These are phyloP conservation scores for Drosophila ercepeae DNA, from an alignment of 1,140 invertebrate species.

Conservation along the genomic window DNA sequence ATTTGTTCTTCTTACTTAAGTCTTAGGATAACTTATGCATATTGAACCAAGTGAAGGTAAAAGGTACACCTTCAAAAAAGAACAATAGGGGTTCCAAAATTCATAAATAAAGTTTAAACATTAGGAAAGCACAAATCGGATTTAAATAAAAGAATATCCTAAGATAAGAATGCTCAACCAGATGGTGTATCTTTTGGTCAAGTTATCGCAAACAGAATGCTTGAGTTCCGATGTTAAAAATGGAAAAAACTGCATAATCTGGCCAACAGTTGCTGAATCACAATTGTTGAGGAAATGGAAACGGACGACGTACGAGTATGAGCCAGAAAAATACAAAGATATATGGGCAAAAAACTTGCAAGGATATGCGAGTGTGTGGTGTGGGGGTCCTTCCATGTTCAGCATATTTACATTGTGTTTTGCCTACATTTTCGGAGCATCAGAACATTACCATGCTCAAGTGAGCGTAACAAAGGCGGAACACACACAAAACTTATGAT, in stretches of 20 bases:
- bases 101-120: background rate
- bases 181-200: background rate
- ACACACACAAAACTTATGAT: slow-evolving; percentile 48
- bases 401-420: slow-evolving; percentile 34
- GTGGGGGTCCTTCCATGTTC: background rate
- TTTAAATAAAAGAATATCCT: too few species aligned
- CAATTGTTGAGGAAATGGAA: background rate
- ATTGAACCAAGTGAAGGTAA: slow-evolving; percentile 26
- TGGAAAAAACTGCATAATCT: background rate
- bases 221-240: background rate
- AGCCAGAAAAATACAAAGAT: background rate
- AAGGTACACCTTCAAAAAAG: too few species aligned
- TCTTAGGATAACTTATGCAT: too few species aligned
- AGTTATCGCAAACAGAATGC: background rate
- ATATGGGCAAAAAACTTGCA: background rate
- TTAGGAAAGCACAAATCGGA: background rate
- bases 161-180: too few species aligned
- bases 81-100: too few species aligned
- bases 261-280: background rate
- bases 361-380: background rate
- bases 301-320: background rate
- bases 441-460: slow-evolving; percentile 48
- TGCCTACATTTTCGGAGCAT: slow-evolving; percentile 25
- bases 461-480: slow-evolving; percentile 46
- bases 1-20: slow-evolving; percentile 18